Percentiles rank a stretch among this genome's conserved stretches.
These are phyloP conservation scores for Tragopan temminckii DNA, from an alignment of 2,797 vertebrate species.

Conservation along the genomic window DNA sequence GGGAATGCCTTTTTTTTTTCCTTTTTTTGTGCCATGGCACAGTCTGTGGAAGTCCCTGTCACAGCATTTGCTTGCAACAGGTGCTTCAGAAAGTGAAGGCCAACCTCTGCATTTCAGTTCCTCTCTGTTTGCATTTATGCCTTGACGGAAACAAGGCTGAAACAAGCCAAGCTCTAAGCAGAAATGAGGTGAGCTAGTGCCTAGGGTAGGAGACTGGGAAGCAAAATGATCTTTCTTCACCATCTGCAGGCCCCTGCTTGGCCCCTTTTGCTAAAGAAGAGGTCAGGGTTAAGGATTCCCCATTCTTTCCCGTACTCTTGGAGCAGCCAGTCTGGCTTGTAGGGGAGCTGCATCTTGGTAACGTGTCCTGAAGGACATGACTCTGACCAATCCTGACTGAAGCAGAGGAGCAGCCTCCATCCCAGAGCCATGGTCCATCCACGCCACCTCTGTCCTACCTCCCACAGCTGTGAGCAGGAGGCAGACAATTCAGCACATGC, in stretches of 20 bases:
- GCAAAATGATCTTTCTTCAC: not conserved
- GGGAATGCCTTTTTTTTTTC: not conserved
- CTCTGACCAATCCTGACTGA: not conserved
- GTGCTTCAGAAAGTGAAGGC: not conserved
- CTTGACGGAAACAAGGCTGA: not conserved
- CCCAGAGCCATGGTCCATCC: not conserved
- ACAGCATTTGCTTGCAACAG: not conserved
- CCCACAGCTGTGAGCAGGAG: not conserved
- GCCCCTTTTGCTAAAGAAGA: not conserved
- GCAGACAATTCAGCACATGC: not conserved
- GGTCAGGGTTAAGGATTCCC: not conserved
- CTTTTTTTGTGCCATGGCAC: not conserved
- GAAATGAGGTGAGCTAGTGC: not conserved
- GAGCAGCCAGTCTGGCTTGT: not conserved
- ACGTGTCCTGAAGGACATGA: not conserved
- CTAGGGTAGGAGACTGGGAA: not conserved
- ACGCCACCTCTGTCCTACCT: not conserved
- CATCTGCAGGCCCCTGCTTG: not conserved
- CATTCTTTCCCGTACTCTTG: not conserved
- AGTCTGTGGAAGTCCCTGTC: not conserved
- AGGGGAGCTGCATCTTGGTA: not conserved
- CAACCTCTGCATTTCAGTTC: not conserved
- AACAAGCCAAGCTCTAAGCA: not conserved
- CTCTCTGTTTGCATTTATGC: not conserved
- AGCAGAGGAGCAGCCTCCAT: accelerated